Evolutionary conservation across 2,888 invertebrate species (phyloP).

Genomic region (Polietes domitor): DNA sequence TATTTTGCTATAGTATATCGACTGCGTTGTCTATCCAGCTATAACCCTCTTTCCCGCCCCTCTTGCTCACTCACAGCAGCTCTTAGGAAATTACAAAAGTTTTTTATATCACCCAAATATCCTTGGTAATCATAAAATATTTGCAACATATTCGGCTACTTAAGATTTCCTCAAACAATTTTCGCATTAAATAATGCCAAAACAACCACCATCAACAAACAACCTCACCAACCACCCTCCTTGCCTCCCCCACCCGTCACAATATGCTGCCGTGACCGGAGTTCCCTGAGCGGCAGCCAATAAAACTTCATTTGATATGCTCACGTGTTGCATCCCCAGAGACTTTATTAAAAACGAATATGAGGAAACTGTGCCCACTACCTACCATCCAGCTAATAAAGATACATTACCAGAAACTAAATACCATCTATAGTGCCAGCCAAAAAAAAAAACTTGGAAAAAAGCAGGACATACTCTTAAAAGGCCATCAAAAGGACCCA

Average conservation of each 20-base stretch:
- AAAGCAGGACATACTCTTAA: conserved; percentile 34
- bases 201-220: neutral
- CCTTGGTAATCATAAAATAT: conserved; percentile 31
- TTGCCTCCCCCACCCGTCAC: neutral
- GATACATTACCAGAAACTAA: conserved; percentile 28
- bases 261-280: neutral
- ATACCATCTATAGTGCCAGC: neutral
- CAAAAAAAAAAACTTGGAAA: no score
- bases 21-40: no score
- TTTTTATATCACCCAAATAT: neutral
- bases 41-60: no score
- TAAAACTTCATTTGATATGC: conserved; percentile 64
- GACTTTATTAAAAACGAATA: conserved; percentile 75
- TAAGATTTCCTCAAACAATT: neutral
- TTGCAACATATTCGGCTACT: conserved; percentile 25
- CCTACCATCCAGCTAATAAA: neutral
- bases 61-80: no score
- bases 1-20: no score
- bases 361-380: conserved; percentile 1
- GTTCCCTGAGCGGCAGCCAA: conserved; percentile 28
- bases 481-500: conserved; percentile 25
- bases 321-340: conserved; percentile 79
- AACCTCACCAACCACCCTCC: no score
- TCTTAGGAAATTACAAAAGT: neutral
- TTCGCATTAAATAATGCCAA: neutral